Evolutionary conservation across 2,888 invertebrate species (phyloP).

Genomic region (Aporophyla nigra): DNA sequence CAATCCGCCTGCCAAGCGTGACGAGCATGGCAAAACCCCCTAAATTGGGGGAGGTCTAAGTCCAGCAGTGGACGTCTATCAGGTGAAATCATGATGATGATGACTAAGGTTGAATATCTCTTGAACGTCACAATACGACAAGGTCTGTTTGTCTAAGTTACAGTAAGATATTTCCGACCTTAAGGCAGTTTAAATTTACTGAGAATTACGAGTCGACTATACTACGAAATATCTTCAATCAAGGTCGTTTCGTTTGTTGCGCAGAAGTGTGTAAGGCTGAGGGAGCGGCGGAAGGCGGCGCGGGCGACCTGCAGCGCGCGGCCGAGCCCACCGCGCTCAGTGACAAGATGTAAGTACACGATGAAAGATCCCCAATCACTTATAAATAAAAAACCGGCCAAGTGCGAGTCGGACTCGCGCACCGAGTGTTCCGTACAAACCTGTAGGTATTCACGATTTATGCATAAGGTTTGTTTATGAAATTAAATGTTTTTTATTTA

Average conservation of each 20-base stretch:
- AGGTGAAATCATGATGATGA: too few relatives aligned
- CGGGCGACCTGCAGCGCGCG: constrained; percentile 68
- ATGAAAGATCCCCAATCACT: too few relatives aligned
- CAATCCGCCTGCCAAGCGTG: too few relatives aligned
- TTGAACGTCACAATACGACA: neutral
- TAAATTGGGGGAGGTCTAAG: too few relatives aligned
- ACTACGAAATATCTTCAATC: neutral
- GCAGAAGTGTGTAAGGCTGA: constrained; percentile 79
- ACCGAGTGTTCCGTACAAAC: too few relatives aligned
- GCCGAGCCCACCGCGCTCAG: constrained; percentile 69
- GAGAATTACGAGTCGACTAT: neutral
- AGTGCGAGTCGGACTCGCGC: too few relatives aligned
- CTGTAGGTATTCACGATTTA: too few relatives aligned
- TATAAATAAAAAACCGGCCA: too few relatives aligned
- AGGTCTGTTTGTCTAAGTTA: neutral
- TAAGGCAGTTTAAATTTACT: neutral
- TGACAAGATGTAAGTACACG: constrained; percentile 71
- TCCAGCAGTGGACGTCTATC: too few relatives aligned
- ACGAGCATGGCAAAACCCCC: too few relatives aligned
- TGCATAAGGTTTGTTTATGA: too few relatives aligned
- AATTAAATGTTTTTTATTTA: too few relatives aligned
- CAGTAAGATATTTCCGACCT: neutral
- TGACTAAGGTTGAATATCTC: neutral
- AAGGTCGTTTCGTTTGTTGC: neutral
- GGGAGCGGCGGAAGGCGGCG: constrained; percentile 72